Conservation (phyloP, 2,888 invertebrate species). For the Diloba caeruleocephala region DNA sequence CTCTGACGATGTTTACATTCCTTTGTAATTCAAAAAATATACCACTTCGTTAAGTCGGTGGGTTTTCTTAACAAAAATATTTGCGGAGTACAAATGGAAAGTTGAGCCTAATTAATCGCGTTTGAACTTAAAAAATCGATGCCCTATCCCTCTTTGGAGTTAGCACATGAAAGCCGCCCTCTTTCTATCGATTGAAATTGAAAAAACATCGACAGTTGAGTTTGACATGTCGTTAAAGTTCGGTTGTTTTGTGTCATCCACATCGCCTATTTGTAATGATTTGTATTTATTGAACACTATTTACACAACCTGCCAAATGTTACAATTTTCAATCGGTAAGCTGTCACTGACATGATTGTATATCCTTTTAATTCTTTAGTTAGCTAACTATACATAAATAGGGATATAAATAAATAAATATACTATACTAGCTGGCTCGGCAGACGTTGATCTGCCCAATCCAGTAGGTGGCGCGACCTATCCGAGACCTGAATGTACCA, state of each 20-base stretch:
- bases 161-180: slow-evolving; percentile 58
- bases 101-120: slow-evolving; percentile 70
- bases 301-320: slow-evolving; percentile 49
- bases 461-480: no score
- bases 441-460: no score
- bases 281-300: slow-evolving; percentile 61
- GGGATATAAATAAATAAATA: no score
- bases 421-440: no score
- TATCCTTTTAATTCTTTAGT: slow-evolving; percentile 33
- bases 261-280: slow-evolving; percentile 66
- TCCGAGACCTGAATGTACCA: no score
- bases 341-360: slow-evolving; percentile 33
- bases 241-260: slow-evolving; percentile 61
- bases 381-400: no score
- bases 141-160: slow-evolving; percentile 56
- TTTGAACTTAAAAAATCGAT: slow-evolving; percentile 69
- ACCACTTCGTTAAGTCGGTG: slow-evolving; percentile 61
- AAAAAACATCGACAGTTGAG: slow-evolving; percentile 77
- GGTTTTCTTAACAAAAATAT: slow-evolving; percentile 57
- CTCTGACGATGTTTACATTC: slow-evolving; percentile 80
- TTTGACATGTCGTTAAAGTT: slow-evolving; percentile 58
- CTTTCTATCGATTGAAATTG: slow-evolving; percentile 80
- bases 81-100: slow-evolving; percentile 52
- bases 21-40: slow-evolving; percentile 75
- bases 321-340: slow-evolving; percentile 32